Evolutionary conservation across 2,113 vertebrate species (phyloP), one percentile per base, ranked within the genome.

Genomic region (Picathartes gymnocephalus): DNA sequence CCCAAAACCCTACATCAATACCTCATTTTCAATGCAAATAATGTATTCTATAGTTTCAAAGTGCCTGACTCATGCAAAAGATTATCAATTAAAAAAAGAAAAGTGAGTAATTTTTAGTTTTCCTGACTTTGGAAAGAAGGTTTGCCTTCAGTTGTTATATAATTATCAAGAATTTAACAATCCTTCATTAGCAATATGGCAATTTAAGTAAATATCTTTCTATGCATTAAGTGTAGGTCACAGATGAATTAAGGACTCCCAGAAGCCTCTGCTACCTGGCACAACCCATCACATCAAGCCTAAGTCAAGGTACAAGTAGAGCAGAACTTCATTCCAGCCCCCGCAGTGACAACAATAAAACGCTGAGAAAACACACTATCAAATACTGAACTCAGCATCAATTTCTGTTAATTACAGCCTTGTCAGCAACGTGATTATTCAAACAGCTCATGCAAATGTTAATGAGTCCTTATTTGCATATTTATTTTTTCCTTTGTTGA

Each of bases 381-480:
- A 98, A 98, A 98, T 98, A 98, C 98, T 98, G 98, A 99, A 98
- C 98, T 99, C 98, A 98, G 98, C 98, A 99, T 99, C 98, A 98
- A 98, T 99, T 99, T 99, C 98, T 98, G 98, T 98, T 98, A 99
- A 99, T 99, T 99, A 98, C 98, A 99, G 99, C 98, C 98, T 98
- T 99, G 99, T 99, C 99, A 99, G 98, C 98, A 98, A 98, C 98
- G 98, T 98, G 98, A 99, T 99, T 99, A 99, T 99, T 99, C 99
- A 99, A 99, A 99, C 98, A 99, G 98, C 98, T 98, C 99, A 99
- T 99, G 98, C 98, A 99, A 99, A 99, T 99, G 99, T 99, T 99
- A 99, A 99, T 99, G 99, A 99, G 98, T 97, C 98, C 98, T 98
- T 99, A 99, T 99, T 99, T 99, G 99, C 99, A 99, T 99, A 99